Base-by-base conservation (phyloP, 2,113 vertebrate species). In the Melanostigma gelatinosum region DNA sequence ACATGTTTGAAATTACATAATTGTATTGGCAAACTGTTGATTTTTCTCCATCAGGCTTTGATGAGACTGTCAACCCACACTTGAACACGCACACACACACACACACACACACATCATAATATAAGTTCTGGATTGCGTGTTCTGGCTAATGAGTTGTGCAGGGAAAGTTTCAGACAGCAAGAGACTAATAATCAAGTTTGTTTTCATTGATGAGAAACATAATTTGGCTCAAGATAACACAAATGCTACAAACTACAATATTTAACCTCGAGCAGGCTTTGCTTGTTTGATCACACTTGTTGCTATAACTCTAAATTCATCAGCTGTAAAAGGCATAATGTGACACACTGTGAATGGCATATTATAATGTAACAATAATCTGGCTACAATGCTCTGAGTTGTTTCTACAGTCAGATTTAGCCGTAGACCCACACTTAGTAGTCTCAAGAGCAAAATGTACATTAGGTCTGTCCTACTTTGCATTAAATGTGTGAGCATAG, bases 21-120 rank as follows among this genome's bases (percentile, higher is more conserved):
- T 88, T 85, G 84, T 91, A 87, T 91, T 93, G 88, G 90, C 91
- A 93, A 93, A 87, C 80, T 83, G 77, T 72, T 81, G 80, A 75
- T 71, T 89, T 91, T 76, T 73, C 82, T 83, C 66, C 75, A 78
- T 29, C 66, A 40, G 71, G 64, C 79, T 86, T 90, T 79, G 81
- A 91, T 87, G 73, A 80, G 75, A 78, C 75, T 88, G 75, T 88
- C 86, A 89, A 81, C 83, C 67, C 84, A 65, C 87, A 73, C 82
- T 69, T 61, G 50, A 71, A 61, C 79, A 77, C 66, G 40, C 71
- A 61, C 71, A 42, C 72, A 54, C 42, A 32, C 74, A 44, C 61
- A 61, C 72, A 54, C 55, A 48, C 58, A 48, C 71, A 40, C 55
- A 52, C 72, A 24, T 82, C 72, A 57, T 79, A 71, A 83, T 81